Percentiles rank a stretch among this genome's conserved stretches.
Conservation (phyloP, 2,797 vertebrate genomes). For the Cyclura pinguis region DNA sequence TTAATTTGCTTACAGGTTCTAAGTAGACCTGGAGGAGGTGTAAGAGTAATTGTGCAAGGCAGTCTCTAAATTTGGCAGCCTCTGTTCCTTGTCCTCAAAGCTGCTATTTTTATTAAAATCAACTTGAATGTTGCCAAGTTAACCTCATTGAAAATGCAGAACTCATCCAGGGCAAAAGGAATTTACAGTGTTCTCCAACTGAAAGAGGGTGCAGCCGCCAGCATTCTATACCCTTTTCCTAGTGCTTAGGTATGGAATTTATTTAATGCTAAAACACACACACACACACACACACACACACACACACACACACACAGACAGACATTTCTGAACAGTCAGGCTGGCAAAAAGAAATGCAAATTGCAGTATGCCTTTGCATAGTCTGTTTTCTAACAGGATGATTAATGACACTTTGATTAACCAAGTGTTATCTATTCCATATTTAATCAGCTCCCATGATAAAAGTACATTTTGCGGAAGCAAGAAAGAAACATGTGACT, state of each 20-base stretch:
- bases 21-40: conserved; percentile 89
- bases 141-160: conserved; percentile 89
- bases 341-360: conserved; percentile 75
- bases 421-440: conserved; percentile 70
- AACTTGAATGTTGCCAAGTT: conserved; percentile 86
- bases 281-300: conserved; percentile 74
- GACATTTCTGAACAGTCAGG: conserved; percentile 71
- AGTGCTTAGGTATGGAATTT: conserved; percentile 71
- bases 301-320: conserved; percentile 72
- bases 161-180: conserved; percentile 86
- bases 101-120: conserved; percentile 89
- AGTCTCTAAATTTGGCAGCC: conserved; percentile 89
- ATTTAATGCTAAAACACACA: conserved; percentile 74
- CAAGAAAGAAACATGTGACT: conserved; percentile 66
- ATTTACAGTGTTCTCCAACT: conserved; percentile 84
- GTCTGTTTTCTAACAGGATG: conserved; percentile 74
- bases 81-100: conserved; percentile 85
- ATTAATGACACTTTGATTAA: conserved; percentile 80
- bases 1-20: conserved; percentile 94
- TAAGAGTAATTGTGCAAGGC: conserved; percentile 87
- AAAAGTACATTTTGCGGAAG: conserved; percentile 67
- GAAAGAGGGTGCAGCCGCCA: conserved; percentile 77
- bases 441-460: conserved; percentile 65
- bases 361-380: conserved; percentile 71
- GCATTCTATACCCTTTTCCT: conserved; percentile 73